phyloP scores from a whole-genome alignment of 2,888 invertebrate species.

The Drosophila tanythrix region DNA sequence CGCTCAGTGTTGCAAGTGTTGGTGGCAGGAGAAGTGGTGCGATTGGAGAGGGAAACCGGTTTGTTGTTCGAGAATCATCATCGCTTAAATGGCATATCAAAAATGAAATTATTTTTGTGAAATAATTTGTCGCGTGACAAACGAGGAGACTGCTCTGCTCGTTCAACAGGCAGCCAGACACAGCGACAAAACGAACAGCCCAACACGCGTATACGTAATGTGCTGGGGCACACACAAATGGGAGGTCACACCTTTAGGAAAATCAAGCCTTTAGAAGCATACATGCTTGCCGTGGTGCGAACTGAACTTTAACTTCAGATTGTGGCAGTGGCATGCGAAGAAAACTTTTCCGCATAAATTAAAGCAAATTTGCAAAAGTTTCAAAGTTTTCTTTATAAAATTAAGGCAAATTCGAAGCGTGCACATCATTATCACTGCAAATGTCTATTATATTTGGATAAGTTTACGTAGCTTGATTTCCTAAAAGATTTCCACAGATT shows the following conservation, averaged over 20 bases:
- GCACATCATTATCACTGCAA: conserved; percentile 5
- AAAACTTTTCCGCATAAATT: conserved; percentile 30
- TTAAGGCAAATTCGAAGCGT: conserved; percentile 12
- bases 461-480: conserved; percentile 10
- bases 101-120: conserved; percentile 71
- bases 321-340: conserved; percentile 19
- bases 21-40: not conserved
- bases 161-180: conserved; percentile 67
- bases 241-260: conserved; percentile 1
- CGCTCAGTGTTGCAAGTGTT: conserved; percentile 2
- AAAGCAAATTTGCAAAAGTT: conserved; percentile 21
- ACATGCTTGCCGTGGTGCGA: not conserved
- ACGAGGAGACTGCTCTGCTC: conserved; percentile 40
- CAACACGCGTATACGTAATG: conserved; percentile 59
- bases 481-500: conserved; percentile 3
- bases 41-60: not conserved
- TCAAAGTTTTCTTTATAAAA: conserved; percentile 29
- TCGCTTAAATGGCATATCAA: conserved; percentile 75
- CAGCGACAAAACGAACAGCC: conserved; percentile 25
- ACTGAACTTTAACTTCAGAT: conserved; percentile 26
- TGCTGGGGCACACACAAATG: not conserved
- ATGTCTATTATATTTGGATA: conserved; percentile 3
- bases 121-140: conserved; percentile 77
- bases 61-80: conserved; percentile 34
- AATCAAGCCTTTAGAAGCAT: not conserved